Evolutionary conservation across 2,113 vertebrate species (phyloP).

Genomic region (Centropristis striata): DNA sequence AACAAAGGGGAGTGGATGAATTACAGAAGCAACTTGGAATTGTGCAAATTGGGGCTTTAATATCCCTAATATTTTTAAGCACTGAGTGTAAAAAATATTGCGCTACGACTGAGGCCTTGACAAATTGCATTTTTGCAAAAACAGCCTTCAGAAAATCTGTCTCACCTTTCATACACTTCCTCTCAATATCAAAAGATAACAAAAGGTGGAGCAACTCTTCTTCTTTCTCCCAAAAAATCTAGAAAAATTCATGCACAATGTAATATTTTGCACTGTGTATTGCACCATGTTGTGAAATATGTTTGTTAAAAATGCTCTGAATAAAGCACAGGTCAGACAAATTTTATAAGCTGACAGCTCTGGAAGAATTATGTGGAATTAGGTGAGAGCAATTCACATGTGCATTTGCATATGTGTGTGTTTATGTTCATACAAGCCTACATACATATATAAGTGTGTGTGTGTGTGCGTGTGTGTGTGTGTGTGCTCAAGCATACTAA

Average conservation of each 20-base stretch:
- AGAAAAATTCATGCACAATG: neutral
- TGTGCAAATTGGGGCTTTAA: neutral
- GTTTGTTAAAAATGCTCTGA: slow-evolving; percentile 10
- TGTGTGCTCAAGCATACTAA: slow-evolving; percentile 43
- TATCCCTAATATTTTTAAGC: neutral
- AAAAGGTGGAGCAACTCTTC: neutral
- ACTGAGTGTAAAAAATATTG: neutral
- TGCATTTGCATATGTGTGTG: slow-evolving; percentile 43
- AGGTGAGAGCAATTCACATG: slow-evolving; percentile 5
- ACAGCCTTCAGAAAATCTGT: neutral
- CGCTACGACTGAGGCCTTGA: neutral
- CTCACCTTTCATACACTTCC: neutral
- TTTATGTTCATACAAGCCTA: neutral
- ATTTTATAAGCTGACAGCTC: slow-evolving; percentile 46
- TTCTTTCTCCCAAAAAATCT: neutral
- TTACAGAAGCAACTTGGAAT: too few relatives aligned
- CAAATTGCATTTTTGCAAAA: slow-evolving; percentile 21
- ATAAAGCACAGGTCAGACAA: slow-evolving; percentile 20
- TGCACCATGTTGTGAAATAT: neutral
- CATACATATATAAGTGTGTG: slow-evolving; percentile 9
- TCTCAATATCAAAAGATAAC: neutral
- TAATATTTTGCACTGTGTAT: neutral
- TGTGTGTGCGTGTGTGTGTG: slow-evolving; percentile 8
- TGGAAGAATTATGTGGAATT: slow-evolving; percentile 23
- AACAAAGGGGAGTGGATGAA: neutral